Conservation (phyloP, 2,888 invertebrate species). For the Palloptera scutellata region DNA sequence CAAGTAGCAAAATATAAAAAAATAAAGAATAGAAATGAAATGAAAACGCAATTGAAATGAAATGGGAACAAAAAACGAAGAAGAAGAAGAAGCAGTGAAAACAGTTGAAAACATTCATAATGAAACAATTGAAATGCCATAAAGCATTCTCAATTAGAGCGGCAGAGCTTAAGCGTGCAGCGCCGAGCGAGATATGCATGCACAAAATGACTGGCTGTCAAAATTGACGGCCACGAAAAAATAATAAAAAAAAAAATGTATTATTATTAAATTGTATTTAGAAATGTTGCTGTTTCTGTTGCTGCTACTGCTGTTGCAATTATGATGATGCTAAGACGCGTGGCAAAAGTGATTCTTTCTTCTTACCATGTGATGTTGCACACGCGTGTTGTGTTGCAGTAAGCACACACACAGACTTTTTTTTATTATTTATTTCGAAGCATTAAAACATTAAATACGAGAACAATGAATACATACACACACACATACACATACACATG, state of each 20-base stretch:
- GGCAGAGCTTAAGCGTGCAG: constrained; percentile 4
- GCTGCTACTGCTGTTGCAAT: constrained; percentile 1
- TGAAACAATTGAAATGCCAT: constrained; percentile 58
- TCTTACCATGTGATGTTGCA: background rate
- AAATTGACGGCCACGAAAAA: constrained; percentile 56
- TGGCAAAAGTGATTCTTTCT: constrained; percentile 32
- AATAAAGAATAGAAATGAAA: constrained; percentile 37
- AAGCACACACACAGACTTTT: background rate
- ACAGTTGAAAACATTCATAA: constrained; percentile 13
- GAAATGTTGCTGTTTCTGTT: constrained; percentile 3
- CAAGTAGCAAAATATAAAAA: constrained; percentile 22
- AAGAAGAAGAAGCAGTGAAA: constrained; percentile 7
- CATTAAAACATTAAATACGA: background rate
- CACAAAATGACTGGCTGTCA: constrained; percentile 48
- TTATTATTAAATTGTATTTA: constrained; percentile 23
- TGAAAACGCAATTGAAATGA: constrained; percentile 51
- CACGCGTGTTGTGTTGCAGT: background rate
- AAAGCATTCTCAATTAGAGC: constrained; percentile 56
- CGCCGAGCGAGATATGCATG: too few relatives aligned
- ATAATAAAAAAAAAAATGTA: constrained; percentile 32
- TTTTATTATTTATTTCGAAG: background rate
- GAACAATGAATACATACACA: background rate
- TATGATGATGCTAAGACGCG: constrained; percentile 37
- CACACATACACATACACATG: background rate
- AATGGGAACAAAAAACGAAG: constrained; percentile 40